phyloP scores from a whole-genome alignment of 2,888 invertebrate species.

The Caenorhabditis zanzibari region DNA sequence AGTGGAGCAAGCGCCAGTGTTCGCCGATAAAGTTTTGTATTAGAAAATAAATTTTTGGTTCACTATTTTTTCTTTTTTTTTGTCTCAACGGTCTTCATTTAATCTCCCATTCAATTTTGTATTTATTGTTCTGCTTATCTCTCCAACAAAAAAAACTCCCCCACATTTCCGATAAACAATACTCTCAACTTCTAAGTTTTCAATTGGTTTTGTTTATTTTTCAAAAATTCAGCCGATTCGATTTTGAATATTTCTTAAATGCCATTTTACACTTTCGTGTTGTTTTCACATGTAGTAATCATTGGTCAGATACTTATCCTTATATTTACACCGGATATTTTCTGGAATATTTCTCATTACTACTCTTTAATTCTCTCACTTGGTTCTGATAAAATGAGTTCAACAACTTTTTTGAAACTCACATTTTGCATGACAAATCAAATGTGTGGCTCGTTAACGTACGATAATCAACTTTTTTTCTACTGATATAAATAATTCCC shows the following conservation, averaged over 20 bases:
- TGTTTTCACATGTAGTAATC: constrained; percentile 7
- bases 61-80: background rate
- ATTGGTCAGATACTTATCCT: no score
- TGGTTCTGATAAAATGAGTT: no score
- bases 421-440: no score
- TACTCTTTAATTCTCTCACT: background rate
- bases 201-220: constrained; percentile 18
- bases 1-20: constrained; percentile 51
- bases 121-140: constrained; percentile 55
- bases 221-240: background rate
- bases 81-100: constrained; percentile 9
- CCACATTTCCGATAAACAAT: constrained; percentile 25
- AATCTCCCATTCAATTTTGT: constrained; percentile 43
- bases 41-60: constrained; percentile 21
- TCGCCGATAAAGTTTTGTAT: constrained; percentile 61
- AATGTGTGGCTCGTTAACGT: no score
- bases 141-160: background rate
- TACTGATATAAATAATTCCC: constrained; percentile 20
- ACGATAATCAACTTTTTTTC: no score
- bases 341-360: no score
- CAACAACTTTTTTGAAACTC: no score
- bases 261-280: background rate
- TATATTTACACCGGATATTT: background rate
- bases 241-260: background rate
- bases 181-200: background rate